These are phyloP conservation scores for Archocentrus centrarchus DNA, from an alignment of 2,113 vertebrate genomes.

Conservation along the genomic window DNA sequence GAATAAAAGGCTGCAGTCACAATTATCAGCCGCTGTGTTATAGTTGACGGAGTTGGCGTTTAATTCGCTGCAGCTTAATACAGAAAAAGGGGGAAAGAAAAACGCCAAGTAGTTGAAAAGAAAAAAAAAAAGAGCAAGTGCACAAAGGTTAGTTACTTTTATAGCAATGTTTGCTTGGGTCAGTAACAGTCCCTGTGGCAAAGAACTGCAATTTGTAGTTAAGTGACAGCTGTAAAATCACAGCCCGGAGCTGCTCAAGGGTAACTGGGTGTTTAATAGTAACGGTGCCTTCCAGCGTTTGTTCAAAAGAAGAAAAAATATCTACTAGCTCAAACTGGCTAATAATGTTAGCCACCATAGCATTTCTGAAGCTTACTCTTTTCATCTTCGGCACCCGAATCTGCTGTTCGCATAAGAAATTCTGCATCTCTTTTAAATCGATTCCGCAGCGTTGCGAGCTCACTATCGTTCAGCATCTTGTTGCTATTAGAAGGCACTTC, in stretches of 20 bases:
- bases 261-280: neutral
- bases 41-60: neutral
- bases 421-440: conserved; percentile 80
- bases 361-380: conserved; percentile 73
- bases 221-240: neutral
- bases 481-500: conserved; percentile 32
- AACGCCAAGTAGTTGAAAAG: neutral
- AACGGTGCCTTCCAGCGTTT: neutral
- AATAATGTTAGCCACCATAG: neutral
- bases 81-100: neutral
- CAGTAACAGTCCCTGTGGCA: neutral
- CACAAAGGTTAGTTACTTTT: neutral
- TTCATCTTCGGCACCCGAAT: conserved; percentile 60
- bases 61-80: neutral
- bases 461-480: conserved; percentile 67
- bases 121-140: neutral
- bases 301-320: neutral
- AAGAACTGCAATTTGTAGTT: neutral
- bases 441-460: conserved; percentile 76
- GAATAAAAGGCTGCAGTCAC: neutral
- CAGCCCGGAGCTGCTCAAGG: neutral
- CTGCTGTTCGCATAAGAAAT: conserved; percentile 68
- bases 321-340: conserved; percentile 1
- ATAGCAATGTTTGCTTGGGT: neutral
- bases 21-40: neutral